Percentiles rank a stretch among this genome's conserved stretches.
Evolutionary conservation across 1,140 invertebrate species (phyloP).

Genomic region (Drosophila tani): DNA sequence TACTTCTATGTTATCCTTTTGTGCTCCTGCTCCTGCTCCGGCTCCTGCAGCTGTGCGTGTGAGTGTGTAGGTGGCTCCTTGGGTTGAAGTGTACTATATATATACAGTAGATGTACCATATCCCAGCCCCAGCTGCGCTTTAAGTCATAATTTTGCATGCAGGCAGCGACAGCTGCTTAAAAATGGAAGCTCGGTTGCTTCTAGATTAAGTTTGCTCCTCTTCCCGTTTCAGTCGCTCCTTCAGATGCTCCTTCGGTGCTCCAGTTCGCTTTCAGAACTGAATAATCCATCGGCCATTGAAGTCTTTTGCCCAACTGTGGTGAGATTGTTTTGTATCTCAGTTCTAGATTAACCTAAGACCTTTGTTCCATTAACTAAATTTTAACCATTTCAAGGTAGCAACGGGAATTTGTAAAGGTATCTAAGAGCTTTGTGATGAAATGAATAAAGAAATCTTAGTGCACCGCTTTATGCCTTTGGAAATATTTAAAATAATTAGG

Average conservation of each 20-base stretch:
- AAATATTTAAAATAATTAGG: neutral
- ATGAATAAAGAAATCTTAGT: no score
- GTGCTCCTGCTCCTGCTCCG: slow-evolving; percentile 26
- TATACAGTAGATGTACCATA: slow-evolving; percentile 13
- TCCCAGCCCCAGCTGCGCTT: slow-evolving; percentile 71
- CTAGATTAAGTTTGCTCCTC: slow-evolving; percentile 65
- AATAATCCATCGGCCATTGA: slow-evolving; percentile 1
- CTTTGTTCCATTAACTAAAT: no score
- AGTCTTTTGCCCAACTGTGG: neutral
- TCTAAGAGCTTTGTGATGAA: no score
- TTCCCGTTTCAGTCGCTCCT: slow-evolving; percentile 8
- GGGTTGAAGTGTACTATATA: slow-evolving; percentile 10
- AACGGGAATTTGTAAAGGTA: no score
- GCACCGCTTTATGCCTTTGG: no score
- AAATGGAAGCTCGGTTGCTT: slow-evolving; percentile 68
- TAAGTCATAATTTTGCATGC: slow-evolving; percentile 81
- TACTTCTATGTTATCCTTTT: slow-evolving; percentile 81
- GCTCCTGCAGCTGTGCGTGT: slow-evolving; percentile 29
- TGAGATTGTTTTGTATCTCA: neutral
- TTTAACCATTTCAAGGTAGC: no score
- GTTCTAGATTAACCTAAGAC: neutral
- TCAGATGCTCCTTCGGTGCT: neutral
- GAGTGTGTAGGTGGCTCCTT: slow-evolving; percentile 18
- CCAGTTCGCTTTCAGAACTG: neutral
- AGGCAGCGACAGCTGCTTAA: slow-evolving; percentile 79